These are phyloP conservation scores for Congeria kusceri DNA, from an alignment of 2,888 invertebrate genomes.

Conservation along the genomic window DNA sequence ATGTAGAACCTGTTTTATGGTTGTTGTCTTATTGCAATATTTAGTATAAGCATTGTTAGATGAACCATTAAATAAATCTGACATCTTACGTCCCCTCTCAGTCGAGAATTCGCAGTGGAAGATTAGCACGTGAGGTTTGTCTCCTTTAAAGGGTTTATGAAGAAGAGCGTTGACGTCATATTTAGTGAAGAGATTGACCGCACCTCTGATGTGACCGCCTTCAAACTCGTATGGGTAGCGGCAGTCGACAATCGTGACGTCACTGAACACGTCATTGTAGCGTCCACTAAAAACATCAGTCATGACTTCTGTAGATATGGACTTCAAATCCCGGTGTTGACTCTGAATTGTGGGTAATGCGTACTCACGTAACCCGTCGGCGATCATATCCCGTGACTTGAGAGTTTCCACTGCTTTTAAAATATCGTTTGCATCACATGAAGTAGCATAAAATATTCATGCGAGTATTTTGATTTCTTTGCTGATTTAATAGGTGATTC, in stretches of 20 bases:
- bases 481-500: no score
- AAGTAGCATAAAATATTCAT: no score
- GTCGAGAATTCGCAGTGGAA: constrained; percentile 60
- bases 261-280: constrained; percentile 14
- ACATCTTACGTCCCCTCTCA: constrained; percentile 52
- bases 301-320: constrained; percentile 71
- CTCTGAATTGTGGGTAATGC: constrained; percentile 73
- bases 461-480: no score
- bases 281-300: constrained; percentile 32
- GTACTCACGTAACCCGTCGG: constrained; percentile 53
- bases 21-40: no score
- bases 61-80: no score
- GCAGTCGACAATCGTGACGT: constrained; percentile 39
- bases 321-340: constrained; percentile 77
- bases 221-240: constrained; percentile 47
- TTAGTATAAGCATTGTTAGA: no score
- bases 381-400: constrained; percentile 32
- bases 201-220: constrained; percentile 45
- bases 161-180: constrained; percentile 36
- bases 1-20: no score
- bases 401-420: constrained; percentile 41
- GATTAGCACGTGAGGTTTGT: constrained; percentile 52
- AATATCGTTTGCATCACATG: background rate
- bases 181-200: constrained; percentile 43
- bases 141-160: constrained; percentile 7